Evolutionary conservation across 2,113 vertebrate species (phyloP), one percentile per base, ranked within the genome.

Genomic region (Chaenocephalus aceratus): DNA sequence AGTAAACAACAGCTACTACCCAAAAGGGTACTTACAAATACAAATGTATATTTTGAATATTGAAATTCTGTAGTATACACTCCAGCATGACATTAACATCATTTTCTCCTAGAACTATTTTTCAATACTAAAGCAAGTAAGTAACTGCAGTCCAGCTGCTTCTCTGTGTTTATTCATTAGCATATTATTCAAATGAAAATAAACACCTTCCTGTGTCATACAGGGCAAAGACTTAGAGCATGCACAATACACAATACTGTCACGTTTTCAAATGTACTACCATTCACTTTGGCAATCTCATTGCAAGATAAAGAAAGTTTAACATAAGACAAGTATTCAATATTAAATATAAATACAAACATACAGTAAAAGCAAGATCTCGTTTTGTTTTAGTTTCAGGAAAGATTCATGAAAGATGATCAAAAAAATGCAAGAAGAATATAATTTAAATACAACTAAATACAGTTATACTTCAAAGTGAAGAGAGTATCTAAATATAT

Each of bases 1-100:
- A 86, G 74, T 79, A 86, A 92, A 88, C 84, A 88, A 58, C 75
- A 82, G 80, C 65, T 87, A 85, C 53, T 75, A 73, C 69, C 69
- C 77, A 77, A 69, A 86, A 71, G 72, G 26, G 49, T 68, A 70
- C 72, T 74, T 70, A 30, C 77, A 83, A 79, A 83, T 71, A 83
- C 58, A 85, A 75, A 77, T 67, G 79, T 79, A 64, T 69, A 86
- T 74, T 30, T 72, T 74, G 74, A 89, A 83, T 79, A 74, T 86
- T 79, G 58, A 76, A 79, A 82, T 63, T 44, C 12, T 53, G 49
- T 75, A 36, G 49, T 46, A 34, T 53, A 66, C 30, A 61, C 62
- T 72, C 64, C 6, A 76, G 45, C 9, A 34, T 16, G 18, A 52
- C 48, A 80, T 82, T 87, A 59, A 77, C 76, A 80, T 85, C 56